phyloP scores from a whole-genome alignment of 1,140 invertebrate species.

The Microplitis mediator region DNA sequence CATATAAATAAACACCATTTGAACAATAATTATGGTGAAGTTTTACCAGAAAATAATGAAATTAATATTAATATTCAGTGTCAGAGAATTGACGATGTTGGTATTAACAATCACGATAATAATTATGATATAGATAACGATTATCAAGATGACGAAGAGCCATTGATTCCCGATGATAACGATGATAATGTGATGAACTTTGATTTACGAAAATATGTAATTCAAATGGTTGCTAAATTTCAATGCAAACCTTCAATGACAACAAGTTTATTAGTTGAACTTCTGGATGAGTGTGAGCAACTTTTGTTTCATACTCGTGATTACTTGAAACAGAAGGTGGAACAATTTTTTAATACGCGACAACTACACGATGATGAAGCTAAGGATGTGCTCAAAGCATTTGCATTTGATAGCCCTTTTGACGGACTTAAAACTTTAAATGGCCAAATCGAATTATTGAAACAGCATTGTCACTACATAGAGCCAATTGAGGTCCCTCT shows the following conservation, averaged over 20 bases:
- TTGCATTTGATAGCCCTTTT: slow-evolving; percentile 5
- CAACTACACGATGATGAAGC: background rate
- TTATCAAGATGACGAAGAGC: no score
- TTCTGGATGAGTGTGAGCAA: slow-evolving; percentile 11
- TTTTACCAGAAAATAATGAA: no score
- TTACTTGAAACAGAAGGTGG: slow-evolving; percentile 1
- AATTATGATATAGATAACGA: no score
- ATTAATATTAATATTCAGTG: no score
- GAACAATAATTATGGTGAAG: background rate
- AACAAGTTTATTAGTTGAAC: background rate
- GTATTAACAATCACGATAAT: no score
- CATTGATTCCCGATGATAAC: no score
- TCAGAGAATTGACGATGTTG: no score
- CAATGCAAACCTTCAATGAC: slow-evolving; percentile 17
- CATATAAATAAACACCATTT: background rate
- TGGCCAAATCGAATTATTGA: background rate
- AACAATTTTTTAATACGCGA: background rate
- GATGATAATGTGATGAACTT: background rate
- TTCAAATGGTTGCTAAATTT: slow-evolving; percentile 9
- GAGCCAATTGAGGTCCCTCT: background rate
- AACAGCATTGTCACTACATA: slow-evolving; percentile 31
- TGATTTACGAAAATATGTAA: background rate
- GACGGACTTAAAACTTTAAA: background rate
- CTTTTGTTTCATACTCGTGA: background rate
- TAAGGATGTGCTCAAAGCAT: background rate